Conservation (phyloP, 1,140 invertebrate genomes). For the Forficula auricularia region DNA sequence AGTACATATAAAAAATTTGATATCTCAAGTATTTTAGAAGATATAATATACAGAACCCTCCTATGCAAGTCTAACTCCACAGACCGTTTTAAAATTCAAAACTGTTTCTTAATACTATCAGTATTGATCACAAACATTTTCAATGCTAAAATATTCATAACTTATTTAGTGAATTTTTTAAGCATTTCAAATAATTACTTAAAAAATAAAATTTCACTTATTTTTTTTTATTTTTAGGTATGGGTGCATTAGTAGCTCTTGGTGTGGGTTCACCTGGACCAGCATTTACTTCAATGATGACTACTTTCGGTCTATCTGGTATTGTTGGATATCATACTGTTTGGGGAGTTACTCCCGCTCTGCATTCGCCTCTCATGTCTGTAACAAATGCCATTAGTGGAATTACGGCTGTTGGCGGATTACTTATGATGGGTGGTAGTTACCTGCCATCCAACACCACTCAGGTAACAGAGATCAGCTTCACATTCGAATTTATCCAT, state of each 20-base stretch:
- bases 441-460: slow-evolving; percentile 49
- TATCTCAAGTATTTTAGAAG: no score
- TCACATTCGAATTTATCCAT: no score
- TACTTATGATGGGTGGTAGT: slow-evolving; percentile 65
- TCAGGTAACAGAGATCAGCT: slow-evolving; percentile 24
- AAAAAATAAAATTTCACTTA: no score
- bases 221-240: slow-evolving; percentile 27
- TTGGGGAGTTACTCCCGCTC: slow-evolving; percentile 77
- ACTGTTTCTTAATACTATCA: no score
- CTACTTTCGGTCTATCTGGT: slow-evolving; percentile 63
- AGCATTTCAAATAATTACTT: slow-evolving; percentile 15
- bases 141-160: no score
- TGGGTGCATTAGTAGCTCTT: slow-evolving; percentile 48
- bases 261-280: slow-evolving; percentile 62
- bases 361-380: slow-evolving; percentile 83
- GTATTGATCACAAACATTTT: no score
- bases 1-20: no score
- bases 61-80: no score
- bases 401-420: slow-evolving; percentile 74
- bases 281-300: slow-evolving; percentile 72
- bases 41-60: no score
- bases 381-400: slow-evolving; percentile 86
- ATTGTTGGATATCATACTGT: slow-evolving; percentile 82
- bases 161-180: no score
- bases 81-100: no score